Evolutionary conservation across 2,113 vertebrate species (phyloP).

Genomic region (Muntiacus reevesi): DNA sequence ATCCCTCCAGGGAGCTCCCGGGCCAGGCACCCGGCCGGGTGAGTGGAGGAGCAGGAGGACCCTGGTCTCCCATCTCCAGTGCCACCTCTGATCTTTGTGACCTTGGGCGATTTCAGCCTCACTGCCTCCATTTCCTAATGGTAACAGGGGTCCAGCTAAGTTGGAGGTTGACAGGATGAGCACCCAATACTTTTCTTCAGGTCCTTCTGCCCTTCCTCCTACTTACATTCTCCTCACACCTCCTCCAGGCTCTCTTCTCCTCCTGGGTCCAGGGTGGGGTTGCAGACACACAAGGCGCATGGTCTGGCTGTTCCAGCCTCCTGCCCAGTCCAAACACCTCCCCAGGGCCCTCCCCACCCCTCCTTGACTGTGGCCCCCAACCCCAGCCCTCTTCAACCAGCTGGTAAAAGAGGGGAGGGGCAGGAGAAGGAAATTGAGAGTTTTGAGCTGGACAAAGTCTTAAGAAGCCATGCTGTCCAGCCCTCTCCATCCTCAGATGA

Average conservation of each 20-base stretch:
- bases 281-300: neutral
- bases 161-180: neutral
- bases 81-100: neutral
- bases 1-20: neutral
- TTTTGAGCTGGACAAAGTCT: neutral
- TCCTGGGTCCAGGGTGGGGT: neutral
- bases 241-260: neutral
- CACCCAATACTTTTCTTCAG: neutral
- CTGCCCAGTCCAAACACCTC: neutral
- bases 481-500: neutral
- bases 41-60: too few species aligned
- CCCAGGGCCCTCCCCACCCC: neutral
- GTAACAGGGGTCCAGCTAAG: neutral
- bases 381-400: neutral
- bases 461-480: neutral
- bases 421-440: neutral
- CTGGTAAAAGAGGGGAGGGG: neutral
- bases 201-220: neutral
- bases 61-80: neutral
- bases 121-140: neutral
- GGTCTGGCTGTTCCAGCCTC: neutral
- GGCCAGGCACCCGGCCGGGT: accelerated
- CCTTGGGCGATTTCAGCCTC: neutral
- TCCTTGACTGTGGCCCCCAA: neutral
- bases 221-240: neutral